Conservation (phyloP, 2,888 invertebrate species). For the Fragum sueziense region DNA sequence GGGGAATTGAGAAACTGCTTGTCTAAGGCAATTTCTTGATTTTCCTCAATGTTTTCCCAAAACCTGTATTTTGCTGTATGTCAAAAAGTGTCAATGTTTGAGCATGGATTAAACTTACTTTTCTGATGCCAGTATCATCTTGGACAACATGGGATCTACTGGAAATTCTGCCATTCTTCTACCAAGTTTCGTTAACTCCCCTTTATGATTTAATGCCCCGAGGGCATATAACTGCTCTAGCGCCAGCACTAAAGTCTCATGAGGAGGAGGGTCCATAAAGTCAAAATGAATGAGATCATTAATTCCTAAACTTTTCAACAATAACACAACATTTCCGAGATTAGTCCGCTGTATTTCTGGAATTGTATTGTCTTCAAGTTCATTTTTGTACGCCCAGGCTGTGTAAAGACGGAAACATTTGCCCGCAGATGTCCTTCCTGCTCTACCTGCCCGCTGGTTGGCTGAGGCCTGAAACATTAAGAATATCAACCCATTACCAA, state of each 20-base stretch:
- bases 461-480: conserved; percentile 87
- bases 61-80: background rate
- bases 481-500: background rate
- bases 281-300: conserved; percentile 99
- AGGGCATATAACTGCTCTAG: conserved; percentile 98
- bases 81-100: too few relatives aligned
- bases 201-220: conserved; percentile 98
- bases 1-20: background rate
- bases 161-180: conserved; percentile 99
- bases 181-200: conserved; percentile 97
- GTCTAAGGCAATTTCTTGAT: background rate
- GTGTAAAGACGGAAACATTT: conserved; percentile 99
- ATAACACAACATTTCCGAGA: conserved; percentile 97
- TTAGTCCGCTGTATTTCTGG: conserved; percentile 99
- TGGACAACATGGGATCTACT: conserved; percentile 99
- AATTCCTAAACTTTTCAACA: conserved; percentile 97
- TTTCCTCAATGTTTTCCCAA: background rate
- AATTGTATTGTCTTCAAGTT: conserved; percentile 98
- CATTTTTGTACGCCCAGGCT: conserved; percentile 99
- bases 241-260: conserved; percentile 87
- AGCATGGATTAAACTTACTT: conserved; percentile 87
- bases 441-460: conserved; percentile 97
- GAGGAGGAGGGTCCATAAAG: conserved; percentile 97
- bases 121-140: conserved; percentile 98
- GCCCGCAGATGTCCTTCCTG: conserved; percentile 95